phyloP scores from a whole-genome alignment of 2,888 invertebrate species.

The Taphrorychus bicolor region DNA sequence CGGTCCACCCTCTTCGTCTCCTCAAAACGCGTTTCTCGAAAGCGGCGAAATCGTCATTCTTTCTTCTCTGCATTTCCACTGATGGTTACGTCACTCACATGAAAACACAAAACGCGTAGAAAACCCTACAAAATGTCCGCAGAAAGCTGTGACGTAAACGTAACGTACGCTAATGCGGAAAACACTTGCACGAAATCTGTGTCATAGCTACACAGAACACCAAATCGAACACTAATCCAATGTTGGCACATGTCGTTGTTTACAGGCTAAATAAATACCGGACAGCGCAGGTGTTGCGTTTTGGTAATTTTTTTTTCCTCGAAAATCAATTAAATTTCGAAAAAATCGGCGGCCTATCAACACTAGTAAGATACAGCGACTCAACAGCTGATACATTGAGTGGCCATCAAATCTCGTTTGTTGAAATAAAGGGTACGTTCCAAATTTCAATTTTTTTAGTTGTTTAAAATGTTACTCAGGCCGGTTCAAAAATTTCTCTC shows the following conservation, averaged over 20 bases:
- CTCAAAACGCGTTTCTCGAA: constrained; percentile 58
- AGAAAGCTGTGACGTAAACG: not conserved
- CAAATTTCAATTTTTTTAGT: not conserved
- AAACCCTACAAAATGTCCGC: not conserved
- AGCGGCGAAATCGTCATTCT: constrained; percentile 52
- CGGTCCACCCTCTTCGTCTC: constrained; percentile 77
- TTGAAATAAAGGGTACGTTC: not conserved
- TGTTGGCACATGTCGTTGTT: constrained; percentile 2
- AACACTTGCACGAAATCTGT: not conserved
- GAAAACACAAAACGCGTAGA: not conserved
- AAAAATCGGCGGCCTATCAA: constrained; percentile 20
- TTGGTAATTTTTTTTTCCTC: not conserved
- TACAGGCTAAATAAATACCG: not conserved
- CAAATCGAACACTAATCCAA: constrained; percentile 4
- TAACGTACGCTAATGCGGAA: not conserved
- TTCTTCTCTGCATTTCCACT: constrained; percentile 41
- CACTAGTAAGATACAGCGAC: constrained; percentile 18
- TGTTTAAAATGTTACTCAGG: not conserved
- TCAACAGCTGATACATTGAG: constrained; percentile 29
- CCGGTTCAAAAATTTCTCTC: not conserved
- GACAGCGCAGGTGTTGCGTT: not conserved
- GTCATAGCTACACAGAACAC: not conserved
- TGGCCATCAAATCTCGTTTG: not conserved
- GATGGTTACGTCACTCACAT: not conserved
- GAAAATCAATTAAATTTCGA: constrained; percentile 7